phyloP scores from a whole-genome alignment of 2,888 invertebrate species.

The Epirrhoe alternata region DNA sequence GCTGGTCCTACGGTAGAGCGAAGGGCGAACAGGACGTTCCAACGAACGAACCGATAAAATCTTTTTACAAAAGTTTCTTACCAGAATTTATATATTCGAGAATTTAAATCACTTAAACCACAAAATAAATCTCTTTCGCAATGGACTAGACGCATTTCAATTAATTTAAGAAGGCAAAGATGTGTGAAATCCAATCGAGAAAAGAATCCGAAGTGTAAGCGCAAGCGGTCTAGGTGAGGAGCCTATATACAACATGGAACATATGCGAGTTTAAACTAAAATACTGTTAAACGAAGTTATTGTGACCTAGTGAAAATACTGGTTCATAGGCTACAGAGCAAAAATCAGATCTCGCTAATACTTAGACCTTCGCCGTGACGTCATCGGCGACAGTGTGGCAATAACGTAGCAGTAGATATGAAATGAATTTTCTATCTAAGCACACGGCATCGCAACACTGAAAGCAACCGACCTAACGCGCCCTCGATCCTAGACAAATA shows the following conservation, averaged over 20 bases:
- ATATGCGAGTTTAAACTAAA: constrained; percentile 71
- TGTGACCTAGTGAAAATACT: constrained; percentile 77
- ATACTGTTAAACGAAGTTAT: constrained; percentile 75
- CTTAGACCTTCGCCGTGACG: constrained; percentile 57
- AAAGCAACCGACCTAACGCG: constrained; percentile 57
- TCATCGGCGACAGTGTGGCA: constrained; percentile 59
- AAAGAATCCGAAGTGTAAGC: constrained; percentile 60
- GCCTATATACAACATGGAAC: constrained; percentile 72
- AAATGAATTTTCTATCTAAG: constrained; percentile 66
- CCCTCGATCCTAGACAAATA: constrained; percentile 65
- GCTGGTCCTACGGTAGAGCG: constrained; percentile 73
- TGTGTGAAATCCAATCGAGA: constrained; percentile 78
- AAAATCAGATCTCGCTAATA: constrained; percentile 76
- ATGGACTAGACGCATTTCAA: constrained; percentile 83
- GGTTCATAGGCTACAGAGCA: constrained; percentile 66
- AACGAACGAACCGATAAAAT: constrained; percentile 63
- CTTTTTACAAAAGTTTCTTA: constrained; percentile 67
- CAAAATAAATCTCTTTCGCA: constrained; percentile 82
- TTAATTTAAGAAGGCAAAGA: constrained; percentile 83
- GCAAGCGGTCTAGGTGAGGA: constrained; percentile 55
- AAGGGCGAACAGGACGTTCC: constrained; percentile 56
- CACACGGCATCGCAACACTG: constrained; percentile 61
- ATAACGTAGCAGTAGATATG: constrained; percentile 59
- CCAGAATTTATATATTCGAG: constrained; percentile 63
- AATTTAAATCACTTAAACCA: constrained; percentile 73